phyloP scores from a whole-genome alignment of 2,797 vertebrate species.

The Acanthopagrus latus region DNA sequence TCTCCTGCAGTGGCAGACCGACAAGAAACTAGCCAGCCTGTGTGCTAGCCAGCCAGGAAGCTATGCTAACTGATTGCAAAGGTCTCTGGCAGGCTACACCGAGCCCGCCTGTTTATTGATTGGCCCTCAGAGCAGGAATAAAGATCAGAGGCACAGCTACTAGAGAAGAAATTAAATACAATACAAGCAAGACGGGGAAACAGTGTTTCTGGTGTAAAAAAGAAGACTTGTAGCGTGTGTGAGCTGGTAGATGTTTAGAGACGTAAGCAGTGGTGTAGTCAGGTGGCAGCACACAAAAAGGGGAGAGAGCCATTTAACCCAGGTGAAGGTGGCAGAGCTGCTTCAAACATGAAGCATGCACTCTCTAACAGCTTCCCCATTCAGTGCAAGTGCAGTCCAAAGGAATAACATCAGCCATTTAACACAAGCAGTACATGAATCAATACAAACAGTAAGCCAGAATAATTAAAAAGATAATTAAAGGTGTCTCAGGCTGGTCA shows the following conservation, averaged over 20 bases:
- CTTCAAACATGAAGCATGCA: not conserved
- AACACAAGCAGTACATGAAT: not conserved
- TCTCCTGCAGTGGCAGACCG: slow-evolving; percentile 50
- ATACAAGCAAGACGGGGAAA: not conserved
- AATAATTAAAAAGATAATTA: no score
- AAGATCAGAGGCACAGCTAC: slow-evolving; percentile 13
- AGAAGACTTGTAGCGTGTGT: not conserved
- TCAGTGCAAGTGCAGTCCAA: no score
- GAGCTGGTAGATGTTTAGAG: not conserved
- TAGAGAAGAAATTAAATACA: slow-evolving; percentile 4
- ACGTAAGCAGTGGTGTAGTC: not conserved
- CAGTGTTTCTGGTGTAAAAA: slow-evolving; percentile 3
- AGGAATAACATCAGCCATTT: no score
- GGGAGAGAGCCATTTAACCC: not conserved
- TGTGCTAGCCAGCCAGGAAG: slow-evolving; percentile 9
- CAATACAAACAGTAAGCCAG: no score
- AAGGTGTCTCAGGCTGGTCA: no score
- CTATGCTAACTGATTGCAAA: slow-evolving; percentile 57
- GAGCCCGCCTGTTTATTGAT: slow-evolving; percentile 49
- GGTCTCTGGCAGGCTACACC: slow-evolving; percentile 39
- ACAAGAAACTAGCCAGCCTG: slow-evolving; percentile 2
- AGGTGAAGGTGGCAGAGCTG: not conserved
- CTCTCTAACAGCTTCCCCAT: not conserved
- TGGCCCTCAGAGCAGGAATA: slow-evolving; percentile 33
- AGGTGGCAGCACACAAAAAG: not conserved